A percentile compares a stretch with the other conserved stretches of the same genome.
These are phyloP conservation scores for Enteromius treurensis DNA, from an alignment of 2,797 vertebrate species.

Conservation along the genomic window DNA sequence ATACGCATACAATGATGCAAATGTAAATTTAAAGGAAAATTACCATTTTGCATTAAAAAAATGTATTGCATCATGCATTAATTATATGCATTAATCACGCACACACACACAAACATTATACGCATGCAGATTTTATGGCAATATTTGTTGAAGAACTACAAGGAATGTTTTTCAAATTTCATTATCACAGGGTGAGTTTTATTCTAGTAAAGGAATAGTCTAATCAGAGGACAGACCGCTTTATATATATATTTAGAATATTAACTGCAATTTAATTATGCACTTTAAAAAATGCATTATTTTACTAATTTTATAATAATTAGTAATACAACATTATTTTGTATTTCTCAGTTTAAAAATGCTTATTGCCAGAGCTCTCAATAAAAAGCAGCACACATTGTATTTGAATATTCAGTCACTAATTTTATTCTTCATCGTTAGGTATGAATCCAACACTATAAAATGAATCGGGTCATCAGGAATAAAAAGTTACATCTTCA, in stretches of 20 bases:
- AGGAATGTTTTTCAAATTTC: background rate
- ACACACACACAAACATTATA: background rate
- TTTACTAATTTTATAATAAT: too few species aligned
- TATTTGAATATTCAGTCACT: slow-evolving; percentile 52
- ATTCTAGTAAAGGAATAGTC: too few species aligned
- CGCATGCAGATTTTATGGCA: background rate
- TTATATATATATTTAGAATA: too few species aligned
- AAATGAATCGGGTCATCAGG: slow-evolving; percentile 48
- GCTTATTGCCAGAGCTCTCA: background rate
- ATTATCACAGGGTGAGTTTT: too few species aligned
- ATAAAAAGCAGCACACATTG: slow-evolving; percentile 3
- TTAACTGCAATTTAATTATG: background rate
- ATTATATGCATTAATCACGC: background rate
- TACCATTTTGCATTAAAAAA: too few species aligned
- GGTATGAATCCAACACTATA: slow-evolving; percentile 50
- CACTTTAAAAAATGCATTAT: background rate
- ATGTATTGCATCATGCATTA: background rate
- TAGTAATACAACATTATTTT: too few species aligned
- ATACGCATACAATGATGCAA: too few species aligned
- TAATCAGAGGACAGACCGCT: too few species aligned
- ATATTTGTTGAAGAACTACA: background rate
- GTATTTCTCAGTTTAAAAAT: too few species aligned
- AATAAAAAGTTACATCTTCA: slow-evolving; percentile 52
- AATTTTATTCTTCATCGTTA: slow-evolving; percentile 68
- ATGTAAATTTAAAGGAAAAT: background rate